phyloP scores from a whole-genome alignment of 2,888 invertebrate species.

The Machimus rusticus region DNA sequence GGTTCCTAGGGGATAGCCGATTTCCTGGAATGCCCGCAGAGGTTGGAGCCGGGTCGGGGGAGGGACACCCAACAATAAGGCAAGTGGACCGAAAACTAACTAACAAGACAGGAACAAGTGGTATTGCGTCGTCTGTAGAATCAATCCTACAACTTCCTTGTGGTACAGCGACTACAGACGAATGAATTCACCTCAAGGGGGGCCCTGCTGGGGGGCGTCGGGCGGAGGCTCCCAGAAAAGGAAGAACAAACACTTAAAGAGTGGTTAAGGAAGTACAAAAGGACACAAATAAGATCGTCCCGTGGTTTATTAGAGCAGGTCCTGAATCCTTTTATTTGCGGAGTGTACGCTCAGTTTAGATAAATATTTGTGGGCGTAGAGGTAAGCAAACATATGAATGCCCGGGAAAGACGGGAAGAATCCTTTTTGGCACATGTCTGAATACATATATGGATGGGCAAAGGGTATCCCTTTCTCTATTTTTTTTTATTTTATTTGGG shows the following conservation, averaged over 20 bases:
- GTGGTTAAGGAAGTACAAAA: constrained; percentile 49
- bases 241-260: constrained; percentile 52
- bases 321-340: constrained; percentile 39
- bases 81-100: constrained; percentile 53
- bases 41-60: too few relatives aligned
- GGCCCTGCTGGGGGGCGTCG: neutral
- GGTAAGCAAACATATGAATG: constrained; percentile 37
- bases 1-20: constrained; percentile 7
- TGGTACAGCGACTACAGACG: constrained; percentile 41
- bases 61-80: constrained; percentile 45
- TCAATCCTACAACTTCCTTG: constrained; percentile 51
- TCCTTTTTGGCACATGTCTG: constrained; percentile 35
- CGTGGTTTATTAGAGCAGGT: constrained; percentile 49
- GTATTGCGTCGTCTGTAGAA: constrained; percentile 51
- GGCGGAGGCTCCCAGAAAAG: constrained; percentile 48
- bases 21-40: constrained; percentile 18
- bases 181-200: constrained; percentile 44
- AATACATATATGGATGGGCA: constrained; percentile 25
- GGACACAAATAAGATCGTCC: constrained; percentile 48
- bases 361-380: constrained; percentile 41
- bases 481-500: neutral
- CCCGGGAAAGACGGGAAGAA: neutral
- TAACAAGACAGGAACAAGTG: constrained; percentile 53
- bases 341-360: constrained; percentile 37
- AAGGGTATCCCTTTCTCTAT: constrained; percentile 10